Evolutionary conservation across 2,888 invertebrate species (phyloP), one percentile per base, ranked within the genome.

Genomic region (Drosophila subsilvestris): DNA sequence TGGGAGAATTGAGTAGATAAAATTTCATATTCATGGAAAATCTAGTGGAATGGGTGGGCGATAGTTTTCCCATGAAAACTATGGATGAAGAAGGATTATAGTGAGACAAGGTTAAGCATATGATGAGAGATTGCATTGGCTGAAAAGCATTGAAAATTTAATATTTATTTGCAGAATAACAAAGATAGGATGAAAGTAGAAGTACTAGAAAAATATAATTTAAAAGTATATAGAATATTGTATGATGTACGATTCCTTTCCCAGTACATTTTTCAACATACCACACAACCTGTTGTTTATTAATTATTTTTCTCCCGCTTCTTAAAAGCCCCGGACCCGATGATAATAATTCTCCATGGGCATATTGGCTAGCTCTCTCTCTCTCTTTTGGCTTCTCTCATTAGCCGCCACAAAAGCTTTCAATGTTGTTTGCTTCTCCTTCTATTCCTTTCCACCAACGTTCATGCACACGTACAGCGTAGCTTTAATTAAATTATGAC

Each of bases 401-500:
- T 65, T 67, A 65, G 48, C 20, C 22, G 29, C 9, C 17, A 68
- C 67, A 68, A 68, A 69, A 29, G 66, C 47, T 44, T 45, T 56
- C 20, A 20, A 44, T 45, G 44, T 32, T 56, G 44, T 18, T 56
- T n/a, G 37, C n/a, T 32, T 10, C 32, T 12, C 12, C 47, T 7
- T n/a, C 17, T 10, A 22, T 22, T 55, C 14, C 55, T 14, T 25
- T 42, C 18, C 2, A n/a, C 22, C 29, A 17, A 49, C 62, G 14
- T 47, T 37, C 37, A 37, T 1, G 37, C 37, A 37, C 45, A 42
- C 42, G 62, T 62, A 62, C 62, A 62, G 54, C 20, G 57, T 53
- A 50, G 75, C 69, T 79, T 83, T 90, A 89, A 89, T 89, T 90
- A 90, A 89, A 89, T 89, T 89, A 90, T 89, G 88, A 83, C 88